Evolutionary conservation across 1,140 invertebrate genomes (phyloP), one percentile per base, ranked within the genome.

Genomic region (Camponotus pennsylvanicus): DNA sequence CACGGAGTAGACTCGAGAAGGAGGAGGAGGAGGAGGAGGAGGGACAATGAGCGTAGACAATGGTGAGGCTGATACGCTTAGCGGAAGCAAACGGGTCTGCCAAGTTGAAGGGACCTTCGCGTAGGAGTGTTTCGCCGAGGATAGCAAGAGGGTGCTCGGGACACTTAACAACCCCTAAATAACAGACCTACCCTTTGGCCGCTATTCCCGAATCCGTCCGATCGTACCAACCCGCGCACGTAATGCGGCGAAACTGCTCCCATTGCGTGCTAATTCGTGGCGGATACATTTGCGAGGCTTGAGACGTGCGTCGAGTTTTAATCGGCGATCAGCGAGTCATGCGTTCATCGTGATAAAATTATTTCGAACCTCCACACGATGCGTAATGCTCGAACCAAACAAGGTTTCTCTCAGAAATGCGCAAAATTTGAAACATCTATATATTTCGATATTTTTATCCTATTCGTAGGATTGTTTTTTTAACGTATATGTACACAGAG

Each of bases 111-210:
- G 73, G 73, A 67, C 78, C n/a, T n/a, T 45, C 34, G 45, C 61
- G 52, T 40, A 76, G 69, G 55, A 83, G 61, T 55, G 86, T 70
- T 78, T 52, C 13, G 15, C 57, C 42, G 75, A 78, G 52, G 55
- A 63, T 32, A 64, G 63, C 49, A 63, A 76, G 45, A 77, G 71
- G 76, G 66, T 61, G 52, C 42, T 64, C 63, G 45, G 83, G 45
- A 85, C 78, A 85, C 89, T 87, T 71, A 70, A 88, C 86, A 76
- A 80, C 77, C 87, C 71, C 86, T 89, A 91, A 90, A 88, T 88
- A 91, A 91, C 83, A 67, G 67, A 78, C 49, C 88, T 59, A 57
- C 42, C 71, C 55, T 52, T 71, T 55, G 67, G 27, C 45, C 40
- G 67, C 57, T 66, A 73, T 86, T 55, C 85, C 69, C 66, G 32